Conservation (phyloP, 2,888 invertebrate species). For the Eutolmus rufibarbis region DNA sequence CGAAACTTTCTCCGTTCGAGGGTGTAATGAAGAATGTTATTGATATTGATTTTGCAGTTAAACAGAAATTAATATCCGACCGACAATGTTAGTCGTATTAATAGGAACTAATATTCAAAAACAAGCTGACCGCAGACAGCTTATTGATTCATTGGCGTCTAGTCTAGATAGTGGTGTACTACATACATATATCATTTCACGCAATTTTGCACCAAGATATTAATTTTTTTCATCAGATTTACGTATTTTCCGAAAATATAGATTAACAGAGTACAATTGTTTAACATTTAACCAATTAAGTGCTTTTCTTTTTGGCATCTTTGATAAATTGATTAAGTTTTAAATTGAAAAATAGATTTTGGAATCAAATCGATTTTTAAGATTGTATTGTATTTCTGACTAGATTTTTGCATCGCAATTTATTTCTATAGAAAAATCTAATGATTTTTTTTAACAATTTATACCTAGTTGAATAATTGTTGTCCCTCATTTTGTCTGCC, state of each 20-base stretch:
- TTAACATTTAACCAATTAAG: too few relatives aligned
- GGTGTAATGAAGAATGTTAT: neutral
- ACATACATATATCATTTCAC: neutral
- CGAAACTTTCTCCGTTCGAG: neutral
- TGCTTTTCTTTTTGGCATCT: too few relatives aligned
- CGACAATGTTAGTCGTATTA: neutral
- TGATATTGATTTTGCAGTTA: neutral
- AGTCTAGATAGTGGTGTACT: neutral
- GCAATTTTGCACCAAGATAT: neutral
- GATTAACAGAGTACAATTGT: neutral
- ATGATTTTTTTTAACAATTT: too few relatives aligned
- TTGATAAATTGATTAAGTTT: too few relatives aligned
- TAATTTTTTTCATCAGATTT: neutral
- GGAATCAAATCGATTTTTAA: too few relatives aligned
- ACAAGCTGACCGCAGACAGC: neutral
- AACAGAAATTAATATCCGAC: neutral
- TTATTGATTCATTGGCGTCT: neutral
- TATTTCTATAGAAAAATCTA: too few relatives aligned
- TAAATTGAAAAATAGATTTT: too few relatives aligned
- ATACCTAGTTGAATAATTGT: too few relatives aligned
- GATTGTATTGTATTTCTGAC: too few relatives aligned
- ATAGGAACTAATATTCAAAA: neutral
- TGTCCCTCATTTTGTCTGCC: too few relatives aligned
- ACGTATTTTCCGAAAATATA: neutral
- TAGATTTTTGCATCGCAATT: too few relatives aligned